These are phyloP conservation scores for Phengaris arion DNA, from an alignment of 2,888 invertebrate genomes.

Conservation along the genomic window DNA sequence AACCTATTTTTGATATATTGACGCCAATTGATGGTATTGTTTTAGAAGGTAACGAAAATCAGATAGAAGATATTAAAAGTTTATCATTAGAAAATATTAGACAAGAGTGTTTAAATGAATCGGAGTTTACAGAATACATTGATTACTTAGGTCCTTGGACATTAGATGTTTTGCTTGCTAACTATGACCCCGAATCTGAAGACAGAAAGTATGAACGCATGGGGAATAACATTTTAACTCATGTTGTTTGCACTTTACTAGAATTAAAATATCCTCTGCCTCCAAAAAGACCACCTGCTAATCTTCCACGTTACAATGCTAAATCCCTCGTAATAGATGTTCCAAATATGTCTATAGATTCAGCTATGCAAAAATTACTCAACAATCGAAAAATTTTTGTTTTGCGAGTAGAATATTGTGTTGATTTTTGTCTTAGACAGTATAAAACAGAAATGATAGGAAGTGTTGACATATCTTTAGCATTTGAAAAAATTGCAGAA, in stretches of 20 bases:
- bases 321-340: conserved; percentile 68
- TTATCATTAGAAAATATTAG: conserved; percentile 70
- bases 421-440: conserved; percentile 77
- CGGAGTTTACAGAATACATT: conserved; percentile 79
- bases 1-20: conserved; percentile 76
- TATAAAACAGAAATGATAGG: conserved; percentile 78
- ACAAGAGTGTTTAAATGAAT: conserved; percentile 75
- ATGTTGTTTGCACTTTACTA: conserved; percentile 75
- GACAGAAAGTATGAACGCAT: conserved; percentile 67
- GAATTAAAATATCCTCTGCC: conserved; percentile 71
- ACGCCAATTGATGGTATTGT: conserved; percentile 63
- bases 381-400: conserved; percentile 62
- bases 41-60: conserved; percentile 53
- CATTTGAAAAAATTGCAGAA: conserved; percentile 59
- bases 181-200: conserved; percentile 63
- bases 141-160: conserved; percentile 76
- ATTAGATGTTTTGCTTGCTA: conserved; percentile 64
- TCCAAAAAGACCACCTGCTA: conserved; percentile 53
- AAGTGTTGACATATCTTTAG: conserved; percentile 68
- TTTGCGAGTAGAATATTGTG: conserved; percentile 71
- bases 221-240: conserved; percentile 70
- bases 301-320: conserved; percentile 58
- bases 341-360: conserved; percentile 60
- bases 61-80: conserved; percentile 56
- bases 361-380: conserved; percentile 66